Conservation (phyloP, 2,113 vertebrate species). For the Gymnarchus niloticus region DNA sequence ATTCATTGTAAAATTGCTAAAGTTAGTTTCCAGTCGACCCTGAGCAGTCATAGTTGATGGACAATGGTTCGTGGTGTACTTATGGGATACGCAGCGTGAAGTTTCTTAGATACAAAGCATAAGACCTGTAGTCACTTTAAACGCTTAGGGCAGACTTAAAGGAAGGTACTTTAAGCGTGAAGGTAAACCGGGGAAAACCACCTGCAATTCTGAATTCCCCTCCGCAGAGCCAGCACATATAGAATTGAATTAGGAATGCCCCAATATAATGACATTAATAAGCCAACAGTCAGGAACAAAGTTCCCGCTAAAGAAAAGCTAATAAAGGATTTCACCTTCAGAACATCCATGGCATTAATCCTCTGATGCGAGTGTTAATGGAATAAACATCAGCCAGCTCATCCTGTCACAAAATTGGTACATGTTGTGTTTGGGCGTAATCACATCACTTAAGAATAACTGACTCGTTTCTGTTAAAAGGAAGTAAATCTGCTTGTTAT, state of each 20-base stretch:
- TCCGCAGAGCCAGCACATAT: neutral
- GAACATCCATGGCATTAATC: neutral
- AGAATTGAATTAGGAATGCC: neutral
- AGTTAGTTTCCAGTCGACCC: neutral
- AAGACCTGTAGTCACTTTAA: neutral
- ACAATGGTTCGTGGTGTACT: neutral
- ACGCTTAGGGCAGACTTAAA: neutral
- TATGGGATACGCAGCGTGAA: neutral
- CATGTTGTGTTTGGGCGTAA: neutral
- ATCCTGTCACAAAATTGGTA: too few relatives aligned
- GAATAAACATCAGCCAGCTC: neutral
- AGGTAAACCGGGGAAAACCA: neutral
- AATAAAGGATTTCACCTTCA: neutral
- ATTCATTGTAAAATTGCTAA: neutral
- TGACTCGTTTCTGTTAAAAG: neutral
- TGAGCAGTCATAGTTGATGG: neutral
- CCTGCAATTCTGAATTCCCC: neutral
- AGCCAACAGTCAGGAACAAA: neutral
- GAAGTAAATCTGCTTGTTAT: neutral
- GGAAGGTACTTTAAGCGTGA: neutral
- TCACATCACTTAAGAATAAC: neutral
- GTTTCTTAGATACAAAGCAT: neutral
- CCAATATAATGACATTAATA: neutral
- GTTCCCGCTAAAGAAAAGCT: neutral
- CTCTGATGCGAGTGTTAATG: neutral